Conservation (phyloP, 2,888 invertebrate genomes). For the Odontocolon sp. region DNA sequence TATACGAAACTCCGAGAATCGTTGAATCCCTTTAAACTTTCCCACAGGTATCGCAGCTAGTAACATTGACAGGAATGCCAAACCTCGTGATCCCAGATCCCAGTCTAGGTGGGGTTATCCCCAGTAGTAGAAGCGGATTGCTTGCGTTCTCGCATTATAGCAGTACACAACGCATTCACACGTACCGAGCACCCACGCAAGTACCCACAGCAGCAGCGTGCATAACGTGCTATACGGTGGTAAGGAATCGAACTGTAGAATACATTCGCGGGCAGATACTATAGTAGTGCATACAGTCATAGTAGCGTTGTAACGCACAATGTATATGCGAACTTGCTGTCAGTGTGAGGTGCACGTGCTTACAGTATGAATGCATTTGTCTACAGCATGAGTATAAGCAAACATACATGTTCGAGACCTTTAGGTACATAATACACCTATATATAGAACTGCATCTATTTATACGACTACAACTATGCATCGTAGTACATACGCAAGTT, state of each 20-base stretch:
- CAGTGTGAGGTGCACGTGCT: neutral
- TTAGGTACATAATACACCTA: neutral
- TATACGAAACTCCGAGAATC: neutral
- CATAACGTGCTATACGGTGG: constrained; percentile 31
- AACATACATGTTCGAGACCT: constrained; percentile 39
- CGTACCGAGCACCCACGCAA: too few species aligned
- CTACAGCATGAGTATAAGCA: neutral
- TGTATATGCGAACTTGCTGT: constrained; percentile 12
- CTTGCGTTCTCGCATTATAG: constrained; percentile 26
- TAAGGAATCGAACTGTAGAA: constrained; percentile 23
- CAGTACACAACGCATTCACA: constrained; percentile 43
- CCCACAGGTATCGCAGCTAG: constrained; percentile 7
- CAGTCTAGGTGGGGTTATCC: neutral
- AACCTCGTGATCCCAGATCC: neutral
- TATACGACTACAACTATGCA: too few species aligned
- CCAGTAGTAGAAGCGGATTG: constrained; percentile 34
- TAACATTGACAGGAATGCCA: constrained; percentile 31
- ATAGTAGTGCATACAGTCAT: too few species aligned
- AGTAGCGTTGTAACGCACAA: too few species aligned
- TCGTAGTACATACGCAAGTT: neutral
- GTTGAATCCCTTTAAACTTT: constrained; percentile 4
- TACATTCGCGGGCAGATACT: constrained; percentile 32
- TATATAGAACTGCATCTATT: too few species aligned
- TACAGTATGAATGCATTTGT: constrained; percentile 14
- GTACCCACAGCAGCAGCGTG: constrained; percentile 23